Evolutionary conservation across 2,797 vertebrate genomes (phyloP).

Genomic region (Malurus leucopterus): DNA sequence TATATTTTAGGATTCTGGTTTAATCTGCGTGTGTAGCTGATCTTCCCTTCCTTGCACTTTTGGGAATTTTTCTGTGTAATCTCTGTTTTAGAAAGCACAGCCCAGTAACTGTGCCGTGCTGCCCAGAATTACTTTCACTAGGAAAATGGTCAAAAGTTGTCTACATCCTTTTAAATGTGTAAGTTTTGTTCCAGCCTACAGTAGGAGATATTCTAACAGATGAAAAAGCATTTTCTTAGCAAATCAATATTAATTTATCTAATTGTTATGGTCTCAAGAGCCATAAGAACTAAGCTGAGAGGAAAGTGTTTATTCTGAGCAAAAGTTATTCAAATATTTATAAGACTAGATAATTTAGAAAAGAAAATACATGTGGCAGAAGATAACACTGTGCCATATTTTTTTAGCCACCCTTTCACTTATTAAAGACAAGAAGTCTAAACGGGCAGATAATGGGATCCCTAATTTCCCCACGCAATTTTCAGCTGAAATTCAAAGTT

Average conservation of each 20-base stretch:
- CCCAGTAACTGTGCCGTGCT: conserved; percentile 52
- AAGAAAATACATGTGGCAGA: conserved; percentile 69
- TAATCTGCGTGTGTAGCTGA: not conserved
- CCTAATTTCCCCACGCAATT: not conserved
- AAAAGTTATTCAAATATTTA: conserved; percentile 78
- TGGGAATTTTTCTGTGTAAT: conserved; percentile 27
- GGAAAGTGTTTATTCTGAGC: conserved; percentile 70
- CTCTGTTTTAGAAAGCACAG: conserved; percentile 19
- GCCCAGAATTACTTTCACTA: conserved; percentile 66
- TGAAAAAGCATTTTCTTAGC: conserved; percentile 71
- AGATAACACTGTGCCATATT: conserved; percentile 1
- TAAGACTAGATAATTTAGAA: conserved; percentile 71
- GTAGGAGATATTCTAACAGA: conserved; percentile 65
- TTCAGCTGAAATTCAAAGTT: not conserved
- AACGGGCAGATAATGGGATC: not conserved
- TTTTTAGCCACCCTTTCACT: conserved; percentile 12
- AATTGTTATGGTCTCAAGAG: conserved; percentile 69
- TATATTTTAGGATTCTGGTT: not conserved
- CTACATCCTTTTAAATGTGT: conserved; percentile 51
- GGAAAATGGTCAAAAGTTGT: conserved; percentile 64
- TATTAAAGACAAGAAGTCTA: conserved; percentile 36
- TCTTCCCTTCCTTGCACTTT: not conserved
- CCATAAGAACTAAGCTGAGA: conserved; percentile 64
- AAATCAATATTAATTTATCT: conserved; percentile 77
- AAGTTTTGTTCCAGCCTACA: conserved; percentile 61